Percentiles rank a stretch among this genome's conserved stretches.
phyloP scores from a whole-genome alignment of 2,888 invertebrate species.

The Chrysina gloriosa region DNA sequence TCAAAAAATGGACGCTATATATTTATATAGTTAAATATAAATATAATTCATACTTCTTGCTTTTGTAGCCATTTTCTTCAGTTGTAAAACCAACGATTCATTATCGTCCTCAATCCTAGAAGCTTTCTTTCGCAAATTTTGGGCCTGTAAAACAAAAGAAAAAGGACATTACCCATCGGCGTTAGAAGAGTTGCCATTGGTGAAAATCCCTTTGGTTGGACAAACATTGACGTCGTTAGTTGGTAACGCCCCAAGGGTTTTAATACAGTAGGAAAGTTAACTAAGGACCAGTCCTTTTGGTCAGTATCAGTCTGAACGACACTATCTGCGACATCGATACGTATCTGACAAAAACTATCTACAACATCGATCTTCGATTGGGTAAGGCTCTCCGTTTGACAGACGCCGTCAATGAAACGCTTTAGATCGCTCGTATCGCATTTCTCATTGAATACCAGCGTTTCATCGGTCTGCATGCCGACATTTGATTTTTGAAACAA shows the following conservation, averaged over 20 bases:
- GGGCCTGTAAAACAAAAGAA: constrained; percentile 74
- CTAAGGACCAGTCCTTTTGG: constrained; percentile 20
- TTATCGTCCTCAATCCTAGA: constrained; percentile 96
- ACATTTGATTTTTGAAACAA: constrained; percentile 38
- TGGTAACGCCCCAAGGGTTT: constrained; percentile 36
- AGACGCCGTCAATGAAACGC: background rate
- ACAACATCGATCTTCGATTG: background rate
- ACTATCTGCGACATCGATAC: constrained; percentile 4
- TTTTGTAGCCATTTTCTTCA: constrained; percentile 91
- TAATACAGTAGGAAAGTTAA: constrained; percentile 12
- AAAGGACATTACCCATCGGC: constrained; percentile 59
- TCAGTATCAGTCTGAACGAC: constrained; percentile 23
- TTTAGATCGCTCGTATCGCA: constrained; percentile 17
- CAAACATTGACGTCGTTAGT: constrained; percentile 50
- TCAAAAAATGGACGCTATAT: constrained; percentile 26
- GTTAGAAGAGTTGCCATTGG: constrained; percentile 61
- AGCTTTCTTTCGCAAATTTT: constrained; percentile 89
- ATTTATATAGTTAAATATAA: constrained; percentile 39
- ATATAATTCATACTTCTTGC: constrained; percentile 50
- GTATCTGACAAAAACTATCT: constrained; percentile 19
- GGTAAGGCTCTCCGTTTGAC: constrained; percentile 8
- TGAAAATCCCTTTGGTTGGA: constrained; percentile 56
- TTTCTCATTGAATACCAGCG: constrained; percentile 3
- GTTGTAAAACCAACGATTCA: constrained; percentile 93
- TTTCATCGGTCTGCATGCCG: constrained; percentile 20